These are phyloP conservation scores for Halictus quadricinctus DNA, from an alignment of 2,888 invertebrate species.

Conservation along the genomic window DNA sequence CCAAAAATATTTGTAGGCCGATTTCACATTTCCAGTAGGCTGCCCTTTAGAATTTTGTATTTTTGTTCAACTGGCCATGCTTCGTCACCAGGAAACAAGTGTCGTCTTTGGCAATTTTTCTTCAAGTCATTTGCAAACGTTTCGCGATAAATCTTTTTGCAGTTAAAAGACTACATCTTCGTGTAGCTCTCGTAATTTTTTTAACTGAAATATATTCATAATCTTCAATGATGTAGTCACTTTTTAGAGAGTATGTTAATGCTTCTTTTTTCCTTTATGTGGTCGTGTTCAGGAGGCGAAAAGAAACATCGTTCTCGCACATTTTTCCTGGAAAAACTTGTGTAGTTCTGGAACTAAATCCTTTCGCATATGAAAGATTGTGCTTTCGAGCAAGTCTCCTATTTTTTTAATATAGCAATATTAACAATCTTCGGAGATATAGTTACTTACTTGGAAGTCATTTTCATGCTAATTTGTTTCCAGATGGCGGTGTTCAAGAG, in stretches of 20 bases:
- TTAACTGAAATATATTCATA: background rate
- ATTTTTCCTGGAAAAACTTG: background rate
- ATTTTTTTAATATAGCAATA: background rate
- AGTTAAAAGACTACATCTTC: background rate
- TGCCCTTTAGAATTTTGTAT: too few species aligned
- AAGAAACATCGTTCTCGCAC: background rate
- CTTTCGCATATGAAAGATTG: background rate
- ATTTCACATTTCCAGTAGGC: background rate
- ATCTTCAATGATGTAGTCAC: background rate
- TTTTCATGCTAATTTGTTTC: background rate
- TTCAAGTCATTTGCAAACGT: background rate
- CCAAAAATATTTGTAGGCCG: background rate
- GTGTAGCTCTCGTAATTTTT: background rate
- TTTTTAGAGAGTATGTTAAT: too few species aligned
- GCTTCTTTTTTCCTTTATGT: too few species aligned
- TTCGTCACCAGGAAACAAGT: background rate
- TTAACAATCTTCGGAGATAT: background rate
- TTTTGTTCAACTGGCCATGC: background rate
- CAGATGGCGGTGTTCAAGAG: background rate
- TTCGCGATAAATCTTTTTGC: background rate
- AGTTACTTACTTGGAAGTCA: background rate
- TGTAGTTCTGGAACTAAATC: background rate
- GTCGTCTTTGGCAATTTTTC: background rate
- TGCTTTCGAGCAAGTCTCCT: background rate
- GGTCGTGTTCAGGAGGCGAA: too few species aligned